Percentiles rank a stretch among this genome's conserved stretches.
Conservation (phyloP, 1,140 invertebrate species). For the Ips typographus region DNA sequence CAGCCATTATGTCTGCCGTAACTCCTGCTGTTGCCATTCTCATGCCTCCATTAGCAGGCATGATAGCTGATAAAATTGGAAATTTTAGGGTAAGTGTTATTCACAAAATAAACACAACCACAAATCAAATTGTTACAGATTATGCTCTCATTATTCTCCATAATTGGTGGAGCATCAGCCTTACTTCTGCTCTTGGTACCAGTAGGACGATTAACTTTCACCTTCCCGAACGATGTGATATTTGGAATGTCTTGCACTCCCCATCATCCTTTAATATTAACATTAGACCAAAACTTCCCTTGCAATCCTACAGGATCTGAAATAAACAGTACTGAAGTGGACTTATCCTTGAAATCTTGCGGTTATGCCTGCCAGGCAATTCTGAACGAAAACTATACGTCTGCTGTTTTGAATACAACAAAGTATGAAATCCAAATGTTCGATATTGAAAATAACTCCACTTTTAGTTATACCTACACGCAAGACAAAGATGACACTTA, state of each 20-base stretch:
- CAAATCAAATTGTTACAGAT: slow-evolving; percentile 55
- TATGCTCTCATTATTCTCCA: slow-evolving; percentile 68
- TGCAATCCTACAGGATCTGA: slow-evolving; percentile 58
- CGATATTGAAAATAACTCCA: slow-evolving; percentile 52
- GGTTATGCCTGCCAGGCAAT: slow-evolving; percentile 63
- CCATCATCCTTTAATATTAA: slow-evolving; percentile 51
- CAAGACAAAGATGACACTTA: slow-evolving; percentile 46
- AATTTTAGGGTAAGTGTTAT: slow-evolving; percentile 71
- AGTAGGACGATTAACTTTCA: slow-evolving; percentile 66
- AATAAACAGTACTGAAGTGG: slow-evolving; percentile 52
- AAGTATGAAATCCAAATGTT: slow-evolving; percentile 59
- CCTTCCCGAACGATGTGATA: slow-evolving; percentile 62
- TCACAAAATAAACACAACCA: neutral
- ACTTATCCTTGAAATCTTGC: slow-evolving; percentile 56
- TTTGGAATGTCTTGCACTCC: slow-evolving; percentile 58
- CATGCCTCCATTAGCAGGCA: slow-evolving; percentile 75
- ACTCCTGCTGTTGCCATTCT: slow-evolving; percentile 76
- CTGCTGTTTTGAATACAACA: slow-evolving; percentile 55
- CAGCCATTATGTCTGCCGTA: slow-evolving; percentile 82
- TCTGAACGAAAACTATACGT: slow-evolving; percentile 53
- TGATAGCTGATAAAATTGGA: slow-evolving; percentile 76
- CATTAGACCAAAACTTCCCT: slow-evolving; percentile 57
- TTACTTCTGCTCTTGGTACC: slow-evolving; percentile 70
- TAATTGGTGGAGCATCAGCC: slow-evolving; percentile 65
- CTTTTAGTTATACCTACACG: slow-evolving; percentile 51